Percentiles rank a stretch among this genome's conserved stretches.
Conservation (phyloP, 2,888 invertebrate species). For the Hololepta plana region DNA sequence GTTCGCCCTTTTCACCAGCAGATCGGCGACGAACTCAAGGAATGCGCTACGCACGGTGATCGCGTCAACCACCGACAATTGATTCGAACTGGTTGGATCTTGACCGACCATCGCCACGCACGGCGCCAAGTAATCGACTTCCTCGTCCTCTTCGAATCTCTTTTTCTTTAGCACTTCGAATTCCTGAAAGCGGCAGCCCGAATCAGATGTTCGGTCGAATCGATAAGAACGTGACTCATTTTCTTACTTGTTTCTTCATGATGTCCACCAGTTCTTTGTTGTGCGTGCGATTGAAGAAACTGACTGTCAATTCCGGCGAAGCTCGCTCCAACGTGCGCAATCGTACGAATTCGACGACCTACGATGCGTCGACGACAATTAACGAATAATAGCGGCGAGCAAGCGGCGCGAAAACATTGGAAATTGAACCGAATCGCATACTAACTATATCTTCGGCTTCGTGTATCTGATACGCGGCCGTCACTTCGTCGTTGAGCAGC, state of each 20-base stretch:
- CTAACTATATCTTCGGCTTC: slow-evolving; percentile 27
- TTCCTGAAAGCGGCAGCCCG: slow-evolving; percentile 19
- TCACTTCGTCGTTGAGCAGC: slow-evolving; percentile 43
- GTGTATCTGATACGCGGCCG: slow-evolving; percentile 34
- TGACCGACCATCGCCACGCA: slow-evolving; percentile 41
- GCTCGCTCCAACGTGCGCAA: slow-evolving; percentile 28
- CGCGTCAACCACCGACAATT: slow-evolving; percentile 24
- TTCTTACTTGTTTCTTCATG: slow-evolving; percentile 8
- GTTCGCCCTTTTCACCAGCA: slow-evolving; percentile 41
- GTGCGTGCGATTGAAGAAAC: slow-evolving; percentile 10
- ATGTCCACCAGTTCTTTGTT: slow-evolving; percentile 8
- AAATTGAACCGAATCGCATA: slow-evolving; percentile 2
- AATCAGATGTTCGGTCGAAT: not conserved
- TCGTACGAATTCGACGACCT: slow-evolving; percentile 29
- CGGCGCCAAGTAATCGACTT: slow-evolving; percentile 43
- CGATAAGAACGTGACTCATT: not conserved
- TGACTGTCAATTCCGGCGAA: slow-evolving; percentile 27
- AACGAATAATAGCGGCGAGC: not conserved
- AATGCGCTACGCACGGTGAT: slow-evolving; percentile 36
- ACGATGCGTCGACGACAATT: slow-evolving; percentile 6
- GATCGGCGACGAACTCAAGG: slow-evolving; percentile 45
- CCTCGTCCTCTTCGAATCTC: slow-evolving; percentile 41
- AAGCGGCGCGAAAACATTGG: too few relatives aligned
- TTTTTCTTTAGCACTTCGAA: slow-evolving; percentile 30
- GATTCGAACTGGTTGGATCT: slow-evolving; percentile 26